A percentile compares a stretch with the other conserved stretches of the same genome.
These are phyloP conservation scores for Erynnis tages DNA, from an alignment of 2,888 invertebrate genomes.

Conservation along the genomic window DNA sequence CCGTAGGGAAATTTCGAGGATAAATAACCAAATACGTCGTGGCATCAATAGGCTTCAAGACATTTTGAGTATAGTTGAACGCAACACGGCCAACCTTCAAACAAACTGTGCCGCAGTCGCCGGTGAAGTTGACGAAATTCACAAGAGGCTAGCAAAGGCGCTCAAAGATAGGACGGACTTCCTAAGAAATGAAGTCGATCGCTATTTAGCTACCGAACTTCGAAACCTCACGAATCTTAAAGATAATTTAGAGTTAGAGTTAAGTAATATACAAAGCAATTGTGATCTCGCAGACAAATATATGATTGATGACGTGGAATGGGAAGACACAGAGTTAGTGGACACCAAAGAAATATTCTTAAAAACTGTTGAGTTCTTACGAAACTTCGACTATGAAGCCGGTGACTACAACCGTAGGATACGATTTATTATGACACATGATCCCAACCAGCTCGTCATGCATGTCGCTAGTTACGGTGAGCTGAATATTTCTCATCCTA, in stretches of 20 bases:
- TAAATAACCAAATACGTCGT: constrained; percentile 93
- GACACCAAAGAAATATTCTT: constrained; percentile 98
- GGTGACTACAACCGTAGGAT: constrained; percentile 93
- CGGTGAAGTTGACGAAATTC: constrained; percentile 97
- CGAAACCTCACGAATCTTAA: constrained; percentile 92
- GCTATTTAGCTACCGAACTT: constrained; percentile 93
- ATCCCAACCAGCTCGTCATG: constrained; percentile 94
- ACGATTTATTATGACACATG: constrained; percentile 93
- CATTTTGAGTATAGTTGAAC: constrained; percentile 90
- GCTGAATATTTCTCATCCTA: constrained; percentile 88
- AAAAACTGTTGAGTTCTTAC: constrained; percentile 96
- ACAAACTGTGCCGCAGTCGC: constrained; percentile 94
- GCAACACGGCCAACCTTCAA: constrained; percentile 93
- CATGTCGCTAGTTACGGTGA: constrained; percentile 96
- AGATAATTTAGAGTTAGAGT: constrained; percentile 96
- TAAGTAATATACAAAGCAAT: constrained; percentile 97
- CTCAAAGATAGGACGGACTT: constrained; percentile 94
- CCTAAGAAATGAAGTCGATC: constrained; percentile 94
- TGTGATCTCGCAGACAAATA: constrained; percentile 98
- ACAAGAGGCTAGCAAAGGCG: constrained; percentile 92
- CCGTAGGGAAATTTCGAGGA: constrained; percentile 93
- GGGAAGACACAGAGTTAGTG: constrained; percentile 96
- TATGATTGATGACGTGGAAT: constrained; percentile 93
- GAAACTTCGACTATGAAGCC: constrained; percentile 96
- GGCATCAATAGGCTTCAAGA: constrained; percentile 95